Evolutionary conservation across 2,888 invertebrate species (phyloP).

Genomic region (Apamea epomidion): DNA sequence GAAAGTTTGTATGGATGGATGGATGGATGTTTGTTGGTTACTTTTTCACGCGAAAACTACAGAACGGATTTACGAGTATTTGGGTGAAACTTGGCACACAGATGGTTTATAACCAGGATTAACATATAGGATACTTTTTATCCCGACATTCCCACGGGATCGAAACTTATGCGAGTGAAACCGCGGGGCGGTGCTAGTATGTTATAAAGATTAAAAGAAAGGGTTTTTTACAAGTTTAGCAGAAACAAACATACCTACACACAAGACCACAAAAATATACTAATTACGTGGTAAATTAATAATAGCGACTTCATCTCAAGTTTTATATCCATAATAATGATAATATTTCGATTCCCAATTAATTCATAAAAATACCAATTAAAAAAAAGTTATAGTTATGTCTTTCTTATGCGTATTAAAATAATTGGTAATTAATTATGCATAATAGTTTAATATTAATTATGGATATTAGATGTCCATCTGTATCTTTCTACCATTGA

Average conservation of each 20-base stretch:
- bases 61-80: too few species aligned
- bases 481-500: conserved; percentile 20
- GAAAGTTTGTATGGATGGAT: too few species aligned
- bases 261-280: too few species aligned
- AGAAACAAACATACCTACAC: not conserved
- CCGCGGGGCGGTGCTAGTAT: too few species aligned
- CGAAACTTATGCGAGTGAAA: too few species aligned
- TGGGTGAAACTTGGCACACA: too few species aligned
- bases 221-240: not conserved
- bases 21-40: too few species aligned
- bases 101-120: too few species aligned
- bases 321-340: not conserved
- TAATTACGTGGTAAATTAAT: not conserved
- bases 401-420: conserved; percentile 48
- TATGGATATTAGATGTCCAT: conserved; percentile 33
- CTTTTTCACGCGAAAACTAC: too few species aligned
- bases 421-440: conserved; percentile 65
- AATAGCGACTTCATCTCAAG: conserved; percentile 1
- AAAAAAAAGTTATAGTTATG: conserved; percentile 39
- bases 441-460: conserved; percentile 46
- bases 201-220: not conserved
- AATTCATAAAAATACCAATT: conserved; percentile 40
- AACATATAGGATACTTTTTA: too few species aligned
- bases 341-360: conserved; percentile 39
- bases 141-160: too few species aligned